These are phyloP conservation scores for Clarias pachynema DNA, from an alignment of 2,797 vertebrate species.

Conservation along the genomic window DNA sequence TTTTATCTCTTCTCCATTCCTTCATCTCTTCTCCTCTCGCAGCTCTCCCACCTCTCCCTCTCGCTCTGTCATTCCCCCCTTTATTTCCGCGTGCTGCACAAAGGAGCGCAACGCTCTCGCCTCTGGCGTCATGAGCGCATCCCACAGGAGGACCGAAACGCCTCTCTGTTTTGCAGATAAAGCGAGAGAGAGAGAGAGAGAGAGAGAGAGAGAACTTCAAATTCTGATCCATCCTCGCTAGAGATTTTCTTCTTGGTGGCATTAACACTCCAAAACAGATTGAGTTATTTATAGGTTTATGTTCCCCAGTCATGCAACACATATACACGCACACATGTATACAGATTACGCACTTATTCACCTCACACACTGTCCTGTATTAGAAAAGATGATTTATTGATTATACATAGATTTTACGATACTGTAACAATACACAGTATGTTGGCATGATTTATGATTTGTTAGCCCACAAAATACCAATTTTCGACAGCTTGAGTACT, in stretches of 20 bases:
- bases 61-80: conserved; percentile 54
- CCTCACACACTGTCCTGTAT: not conserved
- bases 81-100: conserved; percentile 64
- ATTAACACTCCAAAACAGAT: not conserved
- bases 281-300: conserved; percentile 59
- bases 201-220: conserved; percentile 68
- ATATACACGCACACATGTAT: not conserved
- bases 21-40: conserved; percentile 52
- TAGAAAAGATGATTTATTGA: not conserved
- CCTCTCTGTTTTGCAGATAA: conserved; percentile 73
- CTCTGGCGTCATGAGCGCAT: conserved; percentile 73
- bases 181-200: conserved; percentile 55
- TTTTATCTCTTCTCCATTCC: conserved; percentile 41
- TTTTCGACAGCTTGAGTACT: not conserved
- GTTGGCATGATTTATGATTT: not conserved
- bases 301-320: conserved; percentile 64
- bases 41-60: conserved; percentile 52
- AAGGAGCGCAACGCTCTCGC: conserved; percentile 72
- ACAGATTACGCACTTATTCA: not conserved
- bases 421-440: not conserved
- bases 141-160: conserved; percentile 72
- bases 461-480: too few relatives aligned
- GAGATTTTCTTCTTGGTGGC: conserved; percentile 69
- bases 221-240: conserved; percentile 72
- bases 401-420: too few relatives aligned